Percentiles rank a stretch among this genome's conserved stretches.
Conservation (phyloP, 2,113 vertebrate genomes). For the Carassius gibelio region DNA sequence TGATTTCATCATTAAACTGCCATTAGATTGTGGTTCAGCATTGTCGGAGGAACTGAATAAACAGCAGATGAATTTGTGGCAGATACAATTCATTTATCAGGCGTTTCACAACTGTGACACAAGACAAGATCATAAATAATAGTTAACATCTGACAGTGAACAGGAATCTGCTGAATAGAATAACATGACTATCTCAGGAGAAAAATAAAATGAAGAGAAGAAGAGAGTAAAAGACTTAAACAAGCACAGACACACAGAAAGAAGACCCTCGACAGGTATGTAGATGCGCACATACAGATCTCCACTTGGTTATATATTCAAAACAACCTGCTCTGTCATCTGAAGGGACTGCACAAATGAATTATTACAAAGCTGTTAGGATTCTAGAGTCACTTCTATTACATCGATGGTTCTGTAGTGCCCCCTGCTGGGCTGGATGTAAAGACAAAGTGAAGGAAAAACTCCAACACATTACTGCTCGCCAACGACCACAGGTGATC, state of each 20-base stretch:
- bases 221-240: constrained; percentile 59
- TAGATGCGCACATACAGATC: constrained; percentile 63
- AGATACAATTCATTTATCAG: constrained; percentile 82
- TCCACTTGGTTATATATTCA: constrained; percentile 29
- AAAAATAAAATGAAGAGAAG: constrained; percentile 41
- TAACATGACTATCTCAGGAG: constrained; percentile 56
- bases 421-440: constrained; percentile 13
- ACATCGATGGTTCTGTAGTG: constrained; percentile 16
- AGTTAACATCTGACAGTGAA: constrained; percentile 79
- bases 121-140: constrained; percentile 84
- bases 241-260: constrained; percentile 36
- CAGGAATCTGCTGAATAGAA: constrained; percentile 73
- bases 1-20: neutral
- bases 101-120: constrained; percentile 80
- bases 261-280: constrained; percentile 19
- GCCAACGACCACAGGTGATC: constrained; percentile 24
- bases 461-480: constrained; percentile 19
- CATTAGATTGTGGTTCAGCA: neutral
- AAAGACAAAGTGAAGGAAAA: neutral
- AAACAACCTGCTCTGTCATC: constrained; percentile 29
- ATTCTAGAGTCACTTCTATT: constrained; percentile 16
- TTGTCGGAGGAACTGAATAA: constrained; percentile 40
- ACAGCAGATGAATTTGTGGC: constrained; percentile 67
- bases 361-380: constrained; percentile 10
- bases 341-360: constrained; percentile 36